Base-by-base conservation (phyloP, 92 coral and sea anemone genomes). In the Umimayanthus kanabou region DNA sequence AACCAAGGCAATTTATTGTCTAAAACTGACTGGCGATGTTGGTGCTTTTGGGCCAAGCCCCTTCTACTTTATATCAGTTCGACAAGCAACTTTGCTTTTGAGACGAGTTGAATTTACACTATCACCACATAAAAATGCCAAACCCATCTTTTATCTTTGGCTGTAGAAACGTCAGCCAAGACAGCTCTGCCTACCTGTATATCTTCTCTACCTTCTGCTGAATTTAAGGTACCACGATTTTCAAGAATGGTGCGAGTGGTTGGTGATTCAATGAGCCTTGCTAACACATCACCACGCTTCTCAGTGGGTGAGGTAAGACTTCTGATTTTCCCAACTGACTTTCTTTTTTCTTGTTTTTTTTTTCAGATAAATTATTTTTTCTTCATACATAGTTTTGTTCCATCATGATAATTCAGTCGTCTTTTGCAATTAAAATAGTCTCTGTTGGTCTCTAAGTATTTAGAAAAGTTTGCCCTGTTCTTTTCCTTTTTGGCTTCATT, bases 101-200 rank as follows among this genome's bases (percentile, higher is more conserved):
- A 90, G 23, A 16, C 88, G 75, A 76, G 33, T 74, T 81, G 43
- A n/a, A 29, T 29, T 71, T 10, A 89, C 73, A 2, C 42, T 71
- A 9, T 79, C 90, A 28, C 85, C 92, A 61, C 73, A 79, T 75
- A 86, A 57, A 18, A 86, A 86, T 39, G 88, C 77, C 39, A 88
- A 73, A 58, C 79, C 94, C 65, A 89, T 42, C 91, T 73, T 43
- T 47, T 5, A 5, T 26, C 16, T 70, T 91, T 91, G 6, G 80
- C 80, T 67, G 26, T 57, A 22, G 50, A 85, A 45, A 85, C 80
- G 49, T 91, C 93, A 20, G 50, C 65, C 33, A 81, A 53, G 4
- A 81, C 15, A n/a, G 88, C 84, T 42, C 28, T 65, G 65, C 79
- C 88, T 18, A 73, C 67, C 49, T 64, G 58, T 13, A 80, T 71